A percentile compares a stretch with the other conserved stretches of the same genome.
Conservation (phyloP, 2,113 vertebrate genomes). For the Lontra canadensis region DNA sequence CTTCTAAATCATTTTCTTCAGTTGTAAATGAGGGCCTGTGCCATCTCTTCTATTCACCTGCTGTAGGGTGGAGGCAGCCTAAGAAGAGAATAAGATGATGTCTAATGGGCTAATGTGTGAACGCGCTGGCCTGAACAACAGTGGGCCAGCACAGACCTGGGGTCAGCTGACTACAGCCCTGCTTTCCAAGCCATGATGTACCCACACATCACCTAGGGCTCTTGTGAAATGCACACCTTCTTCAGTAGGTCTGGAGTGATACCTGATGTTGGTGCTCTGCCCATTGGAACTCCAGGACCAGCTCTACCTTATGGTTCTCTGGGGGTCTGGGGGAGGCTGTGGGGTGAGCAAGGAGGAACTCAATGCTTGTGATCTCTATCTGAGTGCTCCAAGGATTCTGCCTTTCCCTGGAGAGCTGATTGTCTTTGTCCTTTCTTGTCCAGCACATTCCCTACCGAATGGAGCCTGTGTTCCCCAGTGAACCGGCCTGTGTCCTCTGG, state of each 20-base stretch:
- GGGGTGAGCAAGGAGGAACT: neutral
- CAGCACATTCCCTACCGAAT: fast-evolving
- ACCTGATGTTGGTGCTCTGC: neutral
- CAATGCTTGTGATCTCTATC: neutral
- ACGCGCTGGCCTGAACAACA: neutral
- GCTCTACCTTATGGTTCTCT: neutral
- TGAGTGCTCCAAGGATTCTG: neutral
- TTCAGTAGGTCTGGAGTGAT: neutral
- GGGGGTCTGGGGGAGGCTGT: fast-evolving
- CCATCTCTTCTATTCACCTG: neutral
- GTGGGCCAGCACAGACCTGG: fast-evolving
- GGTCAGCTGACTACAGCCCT: fast-evolving
- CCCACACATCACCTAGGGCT: too few species aligned
- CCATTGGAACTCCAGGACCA: neutral
- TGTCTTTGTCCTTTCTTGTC: too few species aligned
- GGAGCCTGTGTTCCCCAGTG: fast-evolving
- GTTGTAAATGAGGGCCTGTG: neutral
- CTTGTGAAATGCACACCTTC: neutral
- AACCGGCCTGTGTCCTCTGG: fast-evolving
- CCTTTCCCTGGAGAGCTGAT: neutral
- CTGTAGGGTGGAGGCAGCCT: neutral
- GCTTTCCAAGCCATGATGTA: fast-evolving
- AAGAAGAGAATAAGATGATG: neutral
- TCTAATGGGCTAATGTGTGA: too few species aligned
- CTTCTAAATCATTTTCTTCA: neutral